Conservation (phyloP, 2,888 invertebrate species). For the Apomyelois bistriatella region DNA sequence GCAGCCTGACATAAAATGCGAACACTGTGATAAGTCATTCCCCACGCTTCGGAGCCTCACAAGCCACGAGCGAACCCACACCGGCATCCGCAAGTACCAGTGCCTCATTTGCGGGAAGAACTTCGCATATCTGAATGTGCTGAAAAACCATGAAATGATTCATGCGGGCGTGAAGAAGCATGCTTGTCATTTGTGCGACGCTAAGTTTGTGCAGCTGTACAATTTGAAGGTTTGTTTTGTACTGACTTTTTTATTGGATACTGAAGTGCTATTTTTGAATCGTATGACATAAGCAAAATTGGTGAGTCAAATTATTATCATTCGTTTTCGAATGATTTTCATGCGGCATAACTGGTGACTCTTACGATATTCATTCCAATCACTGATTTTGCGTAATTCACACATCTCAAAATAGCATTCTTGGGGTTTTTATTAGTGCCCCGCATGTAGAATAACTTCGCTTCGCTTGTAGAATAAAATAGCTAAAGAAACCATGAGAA, state of each 20-base stretch:
- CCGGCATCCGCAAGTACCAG: slow-evolving; percentile 79
- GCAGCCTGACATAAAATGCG: slow-evolving; percentile 73
- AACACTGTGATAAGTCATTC: slow-evolving; percentile 65
- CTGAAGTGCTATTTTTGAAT: no score
- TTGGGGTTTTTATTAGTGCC: no score
- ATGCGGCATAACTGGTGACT: no score
- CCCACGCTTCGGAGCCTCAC: slow-evolving; percentile 80
- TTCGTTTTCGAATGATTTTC: no score
- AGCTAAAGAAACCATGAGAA: no score
- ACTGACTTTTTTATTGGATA: no score
- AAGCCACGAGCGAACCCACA: slow-evolving; percentile 81
- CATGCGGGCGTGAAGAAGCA: slow-evolving; percentile 85
- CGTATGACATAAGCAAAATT: no score
- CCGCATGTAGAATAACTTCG: no score
- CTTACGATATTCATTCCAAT: no score
- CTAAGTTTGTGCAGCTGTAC: slow-evolving; percentile 67
- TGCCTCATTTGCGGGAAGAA: slow-evolving; percentile 82
- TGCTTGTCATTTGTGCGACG: slow-evolving; percentile 85
- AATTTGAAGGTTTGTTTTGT: slow-evolving; percentile 58
- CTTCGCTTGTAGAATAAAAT: no score
- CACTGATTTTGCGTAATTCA: no score
- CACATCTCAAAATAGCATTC: no score
- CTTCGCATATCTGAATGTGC: slow-evolving; percentile 83
- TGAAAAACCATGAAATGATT: slow-evolving; percentile 85
- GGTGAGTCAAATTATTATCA: background rate